These are phyloP conservation scores for Haliclona indistincta DNA, from an alignment of 37 sponge, comb jelly and placozoan genomes.

Conservation along the genomic window DNA sequence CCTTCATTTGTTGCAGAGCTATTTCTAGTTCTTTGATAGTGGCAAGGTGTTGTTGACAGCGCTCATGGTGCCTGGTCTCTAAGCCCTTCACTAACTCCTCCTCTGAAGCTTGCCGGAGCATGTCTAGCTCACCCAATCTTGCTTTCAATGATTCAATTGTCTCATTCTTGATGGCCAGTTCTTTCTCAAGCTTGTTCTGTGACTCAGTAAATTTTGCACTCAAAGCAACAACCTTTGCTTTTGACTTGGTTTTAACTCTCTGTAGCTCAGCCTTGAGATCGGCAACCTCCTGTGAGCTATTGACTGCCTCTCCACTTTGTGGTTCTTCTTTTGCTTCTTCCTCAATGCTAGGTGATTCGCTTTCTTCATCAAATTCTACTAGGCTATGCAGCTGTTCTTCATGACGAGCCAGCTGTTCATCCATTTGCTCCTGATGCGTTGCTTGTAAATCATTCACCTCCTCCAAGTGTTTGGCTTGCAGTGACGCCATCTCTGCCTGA, in stretches of 20 bases:
- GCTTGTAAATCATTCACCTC: conserved; percentile 25
- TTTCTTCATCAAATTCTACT: background rate
- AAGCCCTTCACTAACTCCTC: conserved; percentile 1
- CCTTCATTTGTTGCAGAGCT: no score
- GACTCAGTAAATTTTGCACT: conserved; percentile 35
- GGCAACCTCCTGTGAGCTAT: background rate
- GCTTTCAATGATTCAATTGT: conserved; percentile 9
- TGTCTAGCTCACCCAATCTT: background rate
- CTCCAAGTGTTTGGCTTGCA: background rate
- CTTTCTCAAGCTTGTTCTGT: conserved; percentile 18
- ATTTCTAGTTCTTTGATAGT: no score
- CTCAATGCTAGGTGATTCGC: background rate
- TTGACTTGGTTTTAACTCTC: conserved; percentile 32
- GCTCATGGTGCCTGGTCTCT: no score
- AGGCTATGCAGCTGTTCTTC: conserved; percentile 67
- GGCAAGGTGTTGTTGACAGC: no score
- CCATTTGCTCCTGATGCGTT: conserved; percentile 43
- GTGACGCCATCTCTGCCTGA: conserved; percentile 10
- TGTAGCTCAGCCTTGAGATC: conserved; percentile 35
- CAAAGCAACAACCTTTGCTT: conserved; percentile 20
- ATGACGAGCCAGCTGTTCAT: conserved; percentile 39
- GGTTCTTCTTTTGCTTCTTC: background rate
- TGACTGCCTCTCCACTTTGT: background rate
- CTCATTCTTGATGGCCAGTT: conserved; percentile 3
- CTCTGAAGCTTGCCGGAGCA: background rate